Evolutionary conservation across 2,797 vertebrate species (phyloP).

Genomic region (Catamblyrhynchus diadema): DNA sequence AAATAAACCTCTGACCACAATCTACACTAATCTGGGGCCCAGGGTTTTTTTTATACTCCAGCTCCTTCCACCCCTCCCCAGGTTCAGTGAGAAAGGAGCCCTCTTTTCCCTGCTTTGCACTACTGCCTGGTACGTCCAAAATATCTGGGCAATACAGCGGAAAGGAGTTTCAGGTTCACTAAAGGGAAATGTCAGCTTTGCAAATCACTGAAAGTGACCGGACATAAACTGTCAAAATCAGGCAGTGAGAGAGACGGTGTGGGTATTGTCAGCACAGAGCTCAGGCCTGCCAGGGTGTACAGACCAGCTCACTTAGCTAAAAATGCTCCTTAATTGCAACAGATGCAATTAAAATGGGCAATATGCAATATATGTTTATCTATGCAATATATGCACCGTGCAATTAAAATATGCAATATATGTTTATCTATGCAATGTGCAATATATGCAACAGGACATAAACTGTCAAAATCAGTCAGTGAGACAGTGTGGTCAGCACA

Average conservation of each 20-base stretch:
- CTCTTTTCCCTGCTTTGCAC: neutral
- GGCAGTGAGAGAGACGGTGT: neutral
- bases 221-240: constrained; percentile 46
- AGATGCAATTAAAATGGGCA: too few species aligned
- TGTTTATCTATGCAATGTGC: neutral
- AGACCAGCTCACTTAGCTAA: too few species aligned
- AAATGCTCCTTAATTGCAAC: too few species aligned
- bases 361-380: too few species aligned
- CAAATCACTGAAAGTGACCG: constrained; percentile 43
- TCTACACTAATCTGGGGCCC: neutral
- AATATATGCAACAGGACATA: too few species aligned
- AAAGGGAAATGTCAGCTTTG: constrained; percentile 54
- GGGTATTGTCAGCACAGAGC: neutral
- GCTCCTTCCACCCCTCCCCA: neutral
- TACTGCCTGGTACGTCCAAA: constrained; percentile 8
- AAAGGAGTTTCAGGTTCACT: constrained; percentile 55
- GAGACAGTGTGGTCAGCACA: neutral
- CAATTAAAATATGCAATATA: neutral
- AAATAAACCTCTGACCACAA: neutral
- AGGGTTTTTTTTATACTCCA: neutral
- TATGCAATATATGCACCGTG: too few species aligned
- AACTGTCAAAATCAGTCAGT: too few species aligned
- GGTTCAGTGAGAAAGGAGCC: neutral
- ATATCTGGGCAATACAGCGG: constrained; percentile 29
- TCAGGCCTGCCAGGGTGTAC: neutral